phyloP scores from a whole-genome alignment of 2,888 invertebrate genomes.

The Halictus quadricinctus region DNA sequence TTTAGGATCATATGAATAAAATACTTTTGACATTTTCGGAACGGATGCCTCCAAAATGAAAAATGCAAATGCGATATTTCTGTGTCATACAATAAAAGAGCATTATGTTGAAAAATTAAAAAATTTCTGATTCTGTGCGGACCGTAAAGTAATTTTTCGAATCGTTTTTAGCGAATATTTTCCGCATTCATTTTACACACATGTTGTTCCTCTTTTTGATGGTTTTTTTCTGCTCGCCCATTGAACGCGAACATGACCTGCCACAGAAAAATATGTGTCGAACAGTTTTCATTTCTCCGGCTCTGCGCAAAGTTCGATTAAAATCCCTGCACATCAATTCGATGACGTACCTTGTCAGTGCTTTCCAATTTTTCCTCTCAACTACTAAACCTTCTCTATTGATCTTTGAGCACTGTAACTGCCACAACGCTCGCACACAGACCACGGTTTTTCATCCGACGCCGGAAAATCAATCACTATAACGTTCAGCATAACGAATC shows the following conservation, averaged over 20 bases:
- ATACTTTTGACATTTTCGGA: too few relatives aligned
- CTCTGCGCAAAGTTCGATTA: not conserved
- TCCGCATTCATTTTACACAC: not conserved
- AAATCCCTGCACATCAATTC: not conserved
- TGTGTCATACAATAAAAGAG: too few relatives aligned
- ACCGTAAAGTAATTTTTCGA: not conserved
- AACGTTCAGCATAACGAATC: not conserved
- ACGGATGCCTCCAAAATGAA: too few relatives aligned
- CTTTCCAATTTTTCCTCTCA: not conserved
- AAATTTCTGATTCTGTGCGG: too few relatives aligned
- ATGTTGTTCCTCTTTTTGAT: not conserved
- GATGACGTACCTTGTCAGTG: not conserved
- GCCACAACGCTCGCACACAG: not conserved
- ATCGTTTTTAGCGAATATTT: not conserved
- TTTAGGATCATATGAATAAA: too few relatives aligned
- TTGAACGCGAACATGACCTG: not conserved
- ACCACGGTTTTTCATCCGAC: not conserved
- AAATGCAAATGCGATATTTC: too few relatives aligned
- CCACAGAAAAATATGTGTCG: not conserved
- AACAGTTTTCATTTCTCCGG: not conserved
- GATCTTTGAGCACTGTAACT: not conserved
- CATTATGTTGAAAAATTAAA: too few relatives aligned
- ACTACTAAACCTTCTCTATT: not conserved
- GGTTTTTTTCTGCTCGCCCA: not conserved
- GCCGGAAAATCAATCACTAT: not conserved